A percentile compares a stretch with the other conserved stretches of the same genome.
Conservation (phyloP, 2,888 invertebrate genomes). For the Aphodius granarius region DNA sequence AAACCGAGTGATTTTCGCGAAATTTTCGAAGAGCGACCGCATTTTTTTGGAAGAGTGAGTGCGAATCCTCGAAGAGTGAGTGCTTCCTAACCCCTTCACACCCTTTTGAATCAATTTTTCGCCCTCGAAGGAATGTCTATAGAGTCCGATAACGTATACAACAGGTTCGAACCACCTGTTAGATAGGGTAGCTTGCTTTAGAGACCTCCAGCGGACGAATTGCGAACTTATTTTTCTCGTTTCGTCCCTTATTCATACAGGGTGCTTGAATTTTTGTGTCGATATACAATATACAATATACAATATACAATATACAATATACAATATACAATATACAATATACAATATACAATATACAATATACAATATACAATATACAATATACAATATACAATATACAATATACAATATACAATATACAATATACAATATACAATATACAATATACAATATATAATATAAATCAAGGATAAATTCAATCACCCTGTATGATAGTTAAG, state of each 20-base stretch:
- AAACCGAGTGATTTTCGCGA: not conserved
- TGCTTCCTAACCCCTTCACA: not conserved
- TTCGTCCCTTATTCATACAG: not conserved
- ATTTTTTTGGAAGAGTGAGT: not conserved
- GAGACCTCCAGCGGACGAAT: not conserved
- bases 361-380: no score
- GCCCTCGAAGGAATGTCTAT: not conserved
- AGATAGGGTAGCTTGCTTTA: not conserved
- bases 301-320: no score
- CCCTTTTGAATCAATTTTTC: not conserved
- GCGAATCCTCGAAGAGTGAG: not conserved
- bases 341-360: no score
- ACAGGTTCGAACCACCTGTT: conserved; percentile 14
- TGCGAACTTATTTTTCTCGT: not conserved
- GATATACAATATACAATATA: no score
- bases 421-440: no score
- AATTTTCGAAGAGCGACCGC: not conserved
- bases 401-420: no score
- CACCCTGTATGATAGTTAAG: not conserved
- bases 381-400: no score
- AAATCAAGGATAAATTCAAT: no score
- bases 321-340: no score
- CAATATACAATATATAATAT: no score
- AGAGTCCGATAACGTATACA: conserved; percentile 2
- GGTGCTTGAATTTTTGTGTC: not conserved